Base-by-base conservation (phyloP, 2,888 invertebrate species). In the Meta bourneti region DNA sequence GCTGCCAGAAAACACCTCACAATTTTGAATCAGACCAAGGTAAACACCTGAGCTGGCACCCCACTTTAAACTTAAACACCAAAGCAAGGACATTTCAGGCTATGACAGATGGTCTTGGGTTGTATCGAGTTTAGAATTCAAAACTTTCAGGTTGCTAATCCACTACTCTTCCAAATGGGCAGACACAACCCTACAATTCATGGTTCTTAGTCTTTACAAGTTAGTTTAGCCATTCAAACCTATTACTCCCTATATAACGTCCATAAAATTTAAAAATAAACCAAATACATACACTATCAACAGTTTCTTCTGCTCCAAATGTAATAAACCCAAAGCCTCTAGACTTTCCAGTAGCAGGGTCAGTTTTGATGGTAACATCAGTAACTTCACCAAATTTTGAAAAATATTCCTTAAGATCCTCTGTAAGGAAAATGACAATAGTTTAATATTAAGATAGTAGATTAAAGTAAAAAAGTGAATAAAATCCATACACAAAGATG, bases 261-360 rank as follows among this genome's bases (percentile, higher is more conserved):
- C 61, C 16, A 0, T 49, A 69, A 48, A 49, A 61, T 54, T 34
- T 8, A 34, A 72, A 52, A 48, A 48, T 16, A 82, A 69, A 16
- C n/a, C 52, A 77, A 16, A 69, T 34, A 93, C 93, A 94, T 95
- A 99, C 99, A 96, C 98, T 98, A 94, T 98, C 98, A 94, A 99
- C 97, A 92, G 98, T 97, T 94, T 98, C 97, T 90, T 97, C 97
- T 92, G 97, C 96, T 94, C 97, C 97, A 95, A 99, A 99, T 82
- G 99, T 98, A 94, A 99, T 98, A 95, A 99, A 99, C 90, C 99
- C 99, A 95, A 99, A 99, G 86, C 99, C 99, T 95, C 99, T 96
- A 91, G 99, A 99, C 94, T 98, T 96, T 93, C 98, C 98, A 16
- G 98, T 98, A 95, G 97, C 97, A 83, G 98, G 97, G 95, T 99